phyloP scores from a whole-genome alignment of 2,797 vertebrate species.

The Rhinichthys osculus region DNA sequence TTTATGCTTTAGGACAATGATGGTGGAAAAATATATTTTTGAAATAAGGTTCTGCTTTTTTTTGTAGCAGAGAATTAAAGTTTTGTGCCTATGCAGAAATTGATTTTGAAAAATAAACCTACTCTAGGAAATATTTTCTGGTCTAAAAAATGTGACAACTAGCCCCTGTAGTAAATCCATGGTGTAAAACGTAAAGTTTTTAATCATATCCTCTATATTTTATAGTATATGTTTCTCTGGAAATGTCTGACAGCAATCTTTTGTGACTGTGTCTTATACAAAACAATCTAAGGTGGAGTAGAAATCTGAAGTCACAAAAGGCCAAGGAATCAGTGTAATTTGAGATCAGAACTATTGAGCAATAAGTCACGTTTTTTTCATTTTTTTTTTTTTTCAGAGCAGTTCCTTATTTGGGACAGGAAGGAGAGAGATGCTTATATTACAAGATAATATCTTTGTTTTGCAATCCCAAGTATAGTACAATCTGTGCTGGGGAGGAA shows the following conservation, averaged over 20 bases:
- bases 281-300: conserved; percentile 13
- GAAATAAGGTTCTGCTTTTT: background rate
- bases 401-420: background rate
- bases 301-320: background rate
- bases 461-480: background rate
- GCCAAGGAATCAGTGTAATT: conserved; percentile 10
- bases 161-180: background rate
- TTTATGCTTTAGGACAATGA: background rate
- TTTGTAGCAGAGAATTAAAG: background rate
- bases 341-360: conserved; percentile 28
- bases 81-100: background rate
- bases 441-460: conserved; percentile 24
- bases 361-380: conserved; percentile 13
- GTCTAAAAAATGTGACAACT: background rate
- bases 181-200: background rate
- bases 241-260: background rate
- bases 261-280: background rate
- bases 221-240: background rate
- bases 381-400: background rate
- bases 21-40: background rate
- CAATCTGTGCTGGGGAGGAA: background rate
- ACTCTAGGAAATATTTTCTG: background rate
- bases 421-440: background rate
- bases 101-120: background rate
- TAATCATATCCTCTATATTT: background rate